phyloP scores from a whole-genome alignment of 2,113 vertebrate species.

The Odontophorus gujanensis region DNA sequence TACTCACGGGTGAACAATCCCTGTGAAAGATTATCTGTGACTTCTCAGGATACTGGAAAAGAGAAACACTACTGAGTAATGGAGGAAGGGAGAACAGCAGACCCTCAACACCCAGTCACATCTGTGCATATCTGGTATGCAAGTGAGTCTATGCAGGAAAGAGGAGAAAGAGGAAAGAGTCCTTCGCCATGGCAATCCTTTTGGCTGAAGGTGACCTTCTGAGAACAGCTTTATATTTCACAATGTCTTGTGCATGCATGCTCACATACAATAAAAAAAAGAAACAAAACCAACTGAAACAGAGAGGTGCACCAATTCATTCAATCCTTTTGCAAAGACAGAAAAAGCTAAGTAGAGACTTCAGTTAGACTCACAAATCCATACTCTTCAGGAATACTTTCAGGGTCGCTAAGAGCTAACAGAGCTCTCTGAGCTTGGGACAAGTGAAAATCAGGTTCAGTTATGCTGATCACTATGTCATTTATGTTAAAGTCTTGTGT shows the following conservation, averaged over 20 bases:
- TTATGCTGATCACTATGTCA: neutral
- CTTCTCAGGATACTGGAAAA: neutral
- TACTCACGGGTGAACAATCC: conserved; percentile 6
- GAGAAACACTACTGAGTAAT: neutral
- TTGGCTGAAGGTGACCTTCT: neutral
- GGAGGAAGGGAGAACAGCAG: neutral
- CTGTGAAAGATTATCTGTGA: neutral
- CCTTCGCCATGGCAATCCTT: neutral
- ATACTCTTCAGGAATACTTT: neutral
- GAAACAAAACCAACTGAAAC: neutral
- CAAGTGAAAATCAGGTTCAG: neutral
- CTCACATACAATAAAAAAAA: neutral
- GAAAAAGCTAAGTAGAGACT: neutral
- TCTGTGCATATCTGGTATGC: neutral
- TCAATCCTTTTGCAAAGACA: neutral
- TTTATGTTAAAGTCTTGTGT: neutral
- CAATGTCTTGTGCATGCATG: neutral
- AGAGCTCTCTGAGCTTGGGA: neutral
- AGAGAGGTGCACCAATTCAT: neutral
- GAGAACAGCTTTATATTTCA: neutral
- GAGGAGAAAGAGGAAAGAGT: neutral
- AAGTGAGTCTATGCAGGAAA: neutral
- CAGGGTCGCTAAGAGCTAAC: neutral
- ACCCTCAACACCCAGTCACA: neutral
- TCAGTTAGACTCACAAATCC: neutral